phyloP scores from a whole-genome alignment of 2,113 vertebrate genomes.

The Callipepla squamata region DNA sequence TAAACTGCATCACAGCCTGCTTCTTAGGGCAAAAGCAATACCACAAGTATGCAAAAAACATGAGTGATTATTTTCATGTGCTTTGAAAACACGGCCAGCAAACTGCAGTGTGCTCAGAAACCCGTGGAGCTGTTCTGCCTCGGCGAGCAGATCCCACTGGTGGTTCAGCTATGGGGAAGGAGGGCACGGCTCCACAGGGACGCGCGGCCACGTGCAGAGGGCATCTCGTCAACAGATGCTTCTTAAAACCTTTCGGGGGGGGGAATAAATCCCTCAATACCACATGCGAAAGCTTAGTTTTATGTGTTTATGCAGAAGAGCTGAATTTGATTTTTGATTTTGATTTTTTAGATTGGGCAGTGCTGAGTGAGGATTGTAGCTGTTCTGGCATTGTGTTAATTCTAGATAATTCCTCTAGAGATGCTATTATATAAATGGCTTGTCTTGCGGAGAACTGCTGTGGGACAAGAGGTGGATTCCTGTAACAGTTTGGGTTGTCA shows the following conservation, averaged over 20 bases:
- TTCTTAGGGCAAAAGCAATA: background rate
- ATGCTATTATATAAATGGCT: background rate
- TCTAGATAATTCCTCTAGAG: background rate
- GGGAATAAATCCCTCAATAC: background rate
- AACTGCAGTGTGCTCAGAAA: background rate
- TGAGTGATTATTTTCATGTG: background rate
- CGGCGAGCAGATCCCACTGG: accelerated
- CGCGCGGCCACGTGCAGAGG: accelerated
- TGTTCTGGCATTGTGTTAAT: background rate
- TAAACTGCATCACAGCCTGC: background rate
- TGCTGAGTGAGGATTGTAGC: background rate
- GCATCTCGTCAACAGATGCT: background rate
- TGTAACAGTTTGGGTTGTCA: background rate
- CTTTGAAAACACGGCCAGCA: background rate
- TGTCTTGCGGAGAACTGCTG: background rate
- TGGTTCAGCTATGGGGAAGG: accelerated
- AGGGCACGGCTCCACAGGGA: accelerated
- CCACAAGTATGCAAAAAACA: background rate
- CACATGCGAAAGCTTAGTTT: background rate
- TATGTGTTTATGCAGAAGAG: background rate
- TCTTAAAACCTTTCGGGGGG: background rate
- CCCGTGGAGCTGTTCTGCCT: accelerated
- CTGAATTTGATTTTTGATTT: background rate
- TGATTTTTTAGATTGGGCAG: background rate
- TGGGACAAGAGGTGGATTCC: background rate